Evolutionary conservation across 1,140 invertebrate genomes (phyloP), one percentile per base, ranked within the genome.

Genomic region (Formica exsecta): DNA sequence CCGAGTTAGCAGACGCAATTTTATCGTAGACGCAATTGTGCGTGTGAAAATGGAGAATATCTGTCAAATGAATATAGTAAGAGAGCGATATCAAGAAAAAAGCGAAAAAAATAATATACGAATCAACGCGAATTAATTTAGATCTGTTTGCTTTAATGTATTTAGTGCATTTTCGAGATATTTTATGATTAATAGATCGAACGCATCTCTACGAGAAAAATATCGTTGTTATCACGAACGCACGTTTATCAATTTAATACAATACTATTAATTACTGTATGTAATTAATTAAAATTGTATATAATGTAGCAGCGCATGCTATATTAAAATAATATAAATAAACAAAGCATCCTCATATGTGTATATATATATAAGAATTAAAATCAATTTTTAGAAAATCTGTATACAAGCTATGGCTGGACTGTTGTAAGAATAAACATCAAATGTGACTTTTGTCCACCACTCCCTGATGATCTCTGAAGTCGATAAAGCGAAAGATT

Each of bases 1-100:
- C 16, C 68, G 29, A 32, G 51, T 44, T 73, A 80, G 68, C 41
- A 44, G 41, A 44, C 41, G 41, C 9, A 44, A 44, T 44, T 44
- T 8, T 44, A 44, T 44, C 41, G 41, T 44, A 44, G 54, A 29
- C 22, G 68, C 79, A 73, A 70, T 83, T 70, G 68, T 74, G 79
- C 79, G 79, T 74, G n/a, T 74, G 68, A 36, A 70, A 57, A 59
- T 59, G 66, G 68, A 71, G 41, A 83, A 66, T 80, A 68, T 80
- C 76, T 41, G 64, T 62, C 61, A 44, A 29, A 8, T 1, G 29
- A 62, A 7, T 48, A 32, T 8, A 36, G 29, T 48, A 41, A 48
- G 38, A 48, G 11, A 19, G 19, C 16, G 29, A 57, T 19, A 32
- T 44, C 51, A 29, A 32, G 11, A 57, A 73, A 36, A 54, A 19